These are phyloP conservation scores for Cyprinus carpio DNA, from an alignment of 2,113 vertebrate genomes.

Conservation along the genomic window DNA sequence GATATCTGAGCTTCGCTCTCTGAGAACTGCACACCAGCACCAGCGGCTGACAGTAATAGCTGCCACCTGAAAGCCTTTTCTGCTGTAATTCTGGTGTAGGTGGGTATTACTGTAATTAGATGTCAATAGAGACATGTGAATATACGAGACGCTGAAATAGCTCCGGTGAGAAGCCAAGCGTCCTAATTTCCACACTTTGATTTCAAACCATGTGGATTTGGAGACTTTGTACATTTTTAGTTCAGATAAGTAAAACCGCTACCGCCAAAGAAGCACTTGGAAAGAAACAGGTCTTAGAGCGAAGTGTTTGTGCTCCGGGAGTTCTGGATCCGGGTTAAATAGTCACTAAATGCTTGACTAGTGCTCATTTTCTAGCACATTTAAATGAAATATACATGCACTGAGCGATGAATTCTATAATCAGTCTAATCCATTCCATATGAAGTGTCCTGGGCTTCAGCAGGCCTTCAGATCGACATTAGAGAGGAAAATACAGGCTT, in stretches of 20 bases:
- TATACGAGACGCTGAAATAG: slow-evolving; percentile 57
- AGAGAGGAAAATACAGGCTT: background rate
- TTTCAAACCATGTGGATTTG: slow-evolving; percentile 44
- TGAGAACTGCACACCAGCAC: background rate
- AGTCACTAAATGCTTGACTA: background rate
- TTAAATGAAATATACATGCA: background rate
- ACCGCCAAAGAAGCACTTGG: background rate
- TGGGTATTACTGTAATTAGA: no score
- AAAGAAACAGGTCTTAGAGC: background rate
- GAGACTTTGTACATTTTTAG: slow-evolving; percentile 48
- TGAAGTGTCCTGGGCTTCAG: background rate
- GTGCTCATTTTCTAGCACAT: background rate
- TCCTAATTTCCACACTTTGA: slow-evolving; percentile 36
- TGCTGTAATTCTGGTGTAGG: no score
- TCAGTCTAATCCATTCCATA: background rate
- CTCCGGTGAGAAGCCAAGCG: slow-evolving; percentile 45
- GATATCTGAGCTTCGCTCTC: no score
- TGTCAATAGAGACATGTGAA: slow-evolving; percentile 61
- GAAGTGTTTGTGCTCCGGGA: background rate
- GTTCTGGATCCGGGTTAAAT: background rate
- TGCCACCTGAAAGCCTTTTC: slow-evolving; percentile 52
- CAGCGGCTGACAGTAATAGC: slow-evolving; percentile 51
- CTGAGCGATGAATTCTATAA: background rate
- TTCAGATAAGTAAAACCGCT: slow-evolving; percentile 25
- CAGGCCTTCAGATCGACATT: background rate